Base-by-base conservation (phyloP, 2,113 vertebrate genomes). In the Tupaia tana region DNA sequence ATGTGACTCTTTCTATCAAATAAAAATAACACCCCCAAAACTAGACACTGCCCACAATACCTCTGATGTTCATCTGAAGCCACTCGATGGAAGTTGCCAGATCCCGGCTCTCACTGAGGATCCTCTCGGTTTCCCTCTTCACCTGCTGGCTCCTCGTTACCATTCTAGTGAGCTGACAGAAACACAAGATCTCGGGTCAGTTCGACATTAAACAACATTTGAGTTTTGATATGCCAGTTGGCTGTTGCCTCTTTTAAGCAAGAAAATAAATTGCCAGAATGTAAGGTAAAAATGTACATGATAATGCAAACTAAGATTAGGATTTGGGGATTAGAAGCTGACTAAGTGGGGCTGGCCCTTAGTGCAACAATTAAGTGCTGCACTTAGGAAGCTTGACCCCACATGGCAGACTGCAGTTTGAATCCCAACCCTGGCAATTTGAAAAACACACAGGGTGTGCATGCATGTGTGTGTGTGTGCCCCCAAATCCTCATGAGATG, bases 41-140 rank as follows among this genome's bases (percentile, higher is more conserved):
- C 79, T 19, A 88, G 84, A 84, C 34, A 86, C 86, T 1, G 43
- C 20, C 2, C 25, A 56, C 25, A 3, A 75, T 98, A 99, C 99
- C 98, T 98, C 98, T 98, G 86, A 99, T 97, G n/a, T 63, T 95
- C 82, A 95, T 92, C 56, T 98, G 98, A 43, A 99, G 96, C 58
- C 90, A 97, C 63, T 94, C 87, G 75, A 99, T 98, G 94, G 98
- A 98, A 9, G 93, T 95, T 88, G 98, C 93, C 83, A 99, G 95
- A 59, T 97, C 96, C 93, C 96, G 96, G 93, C 97, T 98, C 98
- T 95, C 98, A 75, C 96, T 98, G 79, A 98, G n/a, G 27, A 97
- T 98, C 91, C 93, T 82, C 52, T 98, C 97, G 6, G 98, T 98
- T 16, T 94, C 93, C 70, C 64, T 73, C 34, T 94, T 94, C 59